Percentiles rank a stretch among this genome's conserved stretches.
Conservation (phyloP, 2,888 invertebrate species). For the Crocallis elinguaria region DNA sequence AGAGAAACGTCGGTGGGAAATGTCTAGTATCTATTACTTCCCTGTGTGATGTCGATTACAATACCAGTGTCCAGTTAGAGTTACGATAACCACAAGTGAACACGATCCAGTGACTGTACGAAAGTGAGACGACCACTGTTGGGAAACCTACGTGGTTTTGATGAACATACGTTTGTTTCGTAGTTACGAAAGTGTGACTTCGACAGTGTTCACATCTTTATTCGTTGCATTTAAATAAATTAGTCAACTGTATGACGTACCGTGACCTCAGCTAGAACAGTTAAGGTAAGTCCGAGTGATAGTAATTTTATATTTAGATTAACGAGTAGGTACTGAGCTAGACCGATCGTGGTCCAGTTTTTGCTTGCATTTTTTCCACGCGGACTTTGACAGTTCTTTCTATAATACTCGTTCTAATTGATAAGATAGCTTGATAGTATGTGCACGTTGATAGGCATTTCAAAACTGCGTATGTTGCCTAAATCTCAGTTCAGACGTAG, state of each 20-base stretch:
- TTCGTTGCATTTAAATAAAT: slow-evolving; percentile 25
- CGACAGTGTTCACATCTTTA: slow-evolving; percentile 41
- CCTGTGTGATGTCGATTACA: slow-evolving; percentile 73
- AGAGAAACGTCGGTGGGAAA: slow-evolving; percentile 67
- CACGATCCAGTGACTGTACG: slow-evolving; percentile 72
- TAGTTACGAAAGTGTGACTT: slow-evolving; percentile 53
- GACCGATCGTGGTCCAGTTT: slow-evolving; percentile 17
- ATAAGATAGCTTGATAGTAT: slow-evolving; percentile 27
- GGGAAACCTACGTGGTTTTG: slow-evolving; percentile 75
- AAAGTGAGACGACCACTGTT: slow-evolving; percentile 74
- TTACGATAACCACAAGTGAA: slow-evolving; percentile 82
- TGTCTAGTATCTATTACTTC: slow-evolving; percentile 76
- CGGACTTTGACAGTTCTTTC: slow-evolving; percentile 26
- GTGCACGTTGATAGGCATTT: slow-evolving; percentile 4
- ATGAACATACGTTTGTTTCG: slow-evolving; percentile 63
- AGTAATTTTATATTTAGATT: slow-evolving; percentile 41
- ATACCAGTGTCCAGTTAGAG: slow-evolving; percentile 73
- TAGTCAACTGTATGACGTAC: slow-evolving; percentile 28
- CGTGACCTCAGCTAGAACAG: slow-evolving; percentile 25
- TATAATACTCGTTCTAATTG: slow-evolving; percentile 27
- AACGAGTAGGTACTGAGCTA: slow-evolving; percentile 17
- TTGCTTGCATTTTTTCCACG: slow-evolving; percentile 20
- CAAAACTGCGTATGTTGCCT: slow-evolving; percentile 8
- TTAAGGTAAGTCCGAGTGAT: slow-evolving; percentile 43
- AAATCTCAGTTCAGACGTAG: slow-evolving; percentile 3